A percentile compares a stretch with the other conserved stretches of the same genome.
phyloP scores from a whole-genome alignment of 2,113 vertebrate genomes.

The Procapra przewalskii region DNA sequence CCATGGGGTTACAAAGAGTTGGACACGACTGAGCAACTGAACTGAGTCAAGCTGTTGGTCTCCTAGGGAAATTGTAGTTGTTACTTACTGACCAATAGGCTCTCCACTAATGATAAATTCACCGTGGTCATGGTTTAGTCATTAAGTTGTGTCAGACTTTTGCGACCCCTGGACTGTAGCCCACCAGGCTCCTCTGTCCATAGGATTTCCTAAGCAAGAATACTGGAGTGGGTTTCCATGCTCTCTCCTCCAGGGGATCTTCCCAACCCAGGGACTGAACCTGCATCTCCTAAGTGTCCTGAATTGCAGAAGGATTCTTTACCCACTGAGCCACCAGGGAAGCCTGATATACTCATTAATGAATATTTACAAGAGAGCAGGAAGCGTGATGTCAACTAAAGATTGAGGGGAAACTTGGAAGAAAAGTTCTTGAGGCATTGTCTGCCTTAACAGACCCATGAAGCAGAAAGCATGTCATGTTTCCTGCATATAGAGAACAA shows the following conservation, averaged over 20 bases:
- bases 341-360: background rate
- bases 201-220: background rate
- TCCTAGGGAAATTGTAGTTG: background rate
- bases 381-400: background rate
- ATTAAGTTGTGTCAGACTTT: background rate
- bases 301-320: background rate
- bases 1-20: background rate
- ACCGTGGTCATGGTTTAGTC: background rate
- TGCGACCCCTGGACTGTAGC: background rate
- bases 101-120: background rate
- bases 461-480: background rate
- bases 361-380: background rate
- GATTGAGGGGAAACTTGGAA: background rate
- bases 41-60: background rate
- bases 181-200: background rate
- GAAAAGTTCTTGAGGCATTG: background rate
- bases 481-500: background rate
- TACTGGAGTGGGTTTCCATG: background rate
- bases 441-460: background rate
- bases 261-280: background rate
- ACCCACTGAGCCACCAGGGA: background rate
- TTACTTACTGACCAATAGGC: background rate
- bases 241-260: background rate
- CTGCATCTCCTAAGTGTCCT: background rate
- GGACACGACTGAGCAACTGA: background rate